Base-by-base conservation (phyloP, 2,888 invertebrate species). In the Caenorhabditis zanzibari region DNA sequence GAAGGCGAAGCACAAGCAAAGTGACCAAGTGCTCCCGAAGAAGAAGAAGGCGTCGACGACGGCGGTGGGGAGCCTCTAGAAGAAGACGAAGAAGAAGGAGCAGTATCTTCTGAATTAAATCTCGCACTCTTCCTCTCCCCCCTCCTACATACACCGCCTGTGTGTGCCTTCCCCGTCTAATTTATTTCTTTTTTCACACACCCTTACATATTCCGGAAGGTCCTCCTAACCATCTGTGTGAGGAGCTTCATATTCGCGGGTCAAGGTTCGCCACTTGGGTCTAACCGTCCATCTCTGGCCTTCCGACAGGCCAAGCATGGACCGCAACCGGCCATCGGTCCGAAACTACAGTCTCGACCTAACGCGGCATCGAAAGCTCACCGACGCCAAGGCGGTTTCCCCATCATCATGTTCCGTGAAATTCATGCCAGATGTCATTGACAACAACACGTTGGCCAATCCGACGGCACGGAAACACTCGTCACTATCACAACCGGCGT, bases 21-120 rank as follows among this genome's bases (percentile, higher is more conserved):
- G 72, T 72, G 72, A 72, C 72, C 73, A 73, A 76, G 76, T 64
- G 74, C 63, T 64, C 63, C 54, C 41, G 41, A 41, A 56, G 44
- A 75, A 73, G 74, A 54, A 66, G 58, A 75, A 63, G 74, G 63
- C 47, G 68, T 26, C 41, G 56, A 54, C 49, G 66, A 24, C 59
- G 68, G n/a, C n/a, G n/a, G n/a, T n/a, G n/a, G n/a, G n/a, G n/a
- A n/a, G n/a, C n/a, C n/a, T n/a, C n/a, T 41, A 72, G 72, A 73
- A 69, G 81, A 81, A 81, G 68, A 54, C 68, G 68, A 54, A 26
- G 74, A 75, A 73, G 64, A 38, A 69, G 61, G 44, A 71, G 63
- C 14, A 73, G 81, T 61, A 74, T 68, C 68, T 68, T 81, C 81
- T 74, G 81, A 81, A 81, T 81, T 81, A 81, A 81, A 81, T 81